phyloP scores from a whole-genome alignment of 2,797 vertebrate species.

The Martes flavigula region DNA sequence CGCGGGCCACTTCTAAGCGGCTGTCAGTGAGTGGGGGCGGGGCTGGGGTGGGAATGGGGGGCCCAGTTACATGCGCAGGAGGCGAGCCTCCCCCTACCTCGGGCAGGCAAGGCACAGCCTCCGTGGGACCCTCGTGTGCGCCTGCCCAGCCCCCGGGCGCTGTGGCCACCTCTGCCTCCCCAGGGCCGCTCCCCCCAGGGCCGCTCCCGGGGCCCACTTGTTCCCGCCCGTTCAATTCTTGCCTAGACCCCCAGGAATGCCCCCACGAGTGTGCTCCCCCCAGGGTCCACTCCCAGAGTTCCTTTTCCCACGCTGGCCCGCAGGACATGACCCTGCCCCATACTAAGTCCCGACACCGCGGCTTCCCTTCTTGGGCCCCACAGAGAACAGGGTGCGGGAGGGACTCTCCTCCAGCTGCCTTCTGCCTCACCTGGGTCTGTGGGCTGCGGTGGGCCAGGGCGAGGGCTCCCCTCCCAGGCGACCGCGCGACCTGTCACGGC shows the following conservation, averaged over 20 bases:
- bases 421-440: accelerated
- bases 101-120: neutral
- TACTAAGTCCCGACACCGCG: neutral
- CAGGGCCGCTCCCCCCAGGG: neutral
- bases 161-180: neutral
- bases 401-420: neutral
- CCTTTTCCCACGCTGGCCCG: neutral
- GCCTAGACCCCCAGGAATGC: neutral
- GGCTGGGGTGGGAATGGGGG: neutral
- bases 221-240: neutral
- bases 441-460: neutral
- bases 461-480: accelerated
- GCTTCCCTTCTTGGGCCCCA: neutral
- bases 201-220: neutral
- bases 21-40: neutral
- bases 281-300: neutral
- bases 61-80: neutral
- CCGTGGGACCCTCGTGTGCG: neutral
- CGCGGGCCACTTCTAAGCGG: neutral
- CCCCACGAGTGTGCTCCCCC: too few species aligned
- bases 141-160: neutral
- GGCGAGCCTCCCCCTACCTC: neutral
- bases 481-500: accelerated
- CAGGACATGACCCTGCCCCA: neutral
- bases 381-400: neutral